Conservation (phyloP, 1,140 invertebrate genomes). For the Eriocheir sinensis region DNA sequence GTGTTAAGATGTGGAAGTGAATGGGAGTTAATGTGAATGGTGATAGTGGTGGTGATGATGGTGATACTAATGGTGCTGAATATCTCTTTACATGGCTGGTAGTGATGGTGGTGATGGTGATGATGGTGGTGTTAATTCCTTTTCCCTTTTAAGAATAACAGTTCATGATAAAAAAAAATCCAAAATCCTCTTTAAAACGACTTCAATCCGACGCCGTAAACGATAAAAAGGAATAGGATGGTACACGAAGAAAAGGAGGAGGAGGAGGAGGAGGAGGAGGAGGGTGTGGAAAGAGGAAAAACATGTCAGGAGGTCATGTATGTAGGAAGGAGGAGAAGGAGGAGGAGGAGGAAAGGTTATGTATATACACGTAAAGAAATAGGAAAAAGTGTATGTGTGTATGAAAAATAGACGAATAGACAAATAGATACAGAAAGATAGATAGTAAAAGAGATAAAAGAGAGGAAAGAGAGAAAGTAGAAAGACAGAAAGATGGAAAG, state of each 20-base stretch:
- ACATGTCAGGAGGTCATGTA: no score
- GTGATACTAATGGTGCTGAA: background rate
- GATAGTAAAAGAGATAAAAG: no score
- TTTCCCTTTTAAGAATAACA: no score
- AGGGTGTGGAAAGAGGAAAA: background rate
- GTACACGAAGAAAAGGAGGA: background rate
- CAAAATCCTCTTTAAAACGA: background rate
- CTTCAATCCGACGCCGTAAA: background rate
- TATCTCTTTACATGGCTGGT: background rate
- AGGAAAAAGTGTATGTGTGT: no score
- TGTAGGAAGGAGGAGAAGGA: background rate
- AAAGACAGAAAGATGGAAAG: no score
- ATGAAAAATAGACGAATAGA: no score
- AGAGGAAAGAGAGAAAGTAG: no score
- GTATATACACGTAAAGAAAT: no score
- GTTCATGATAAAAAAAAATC: no score
- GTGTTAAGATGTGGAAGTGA: background rate
- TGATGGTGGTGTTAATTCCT: no score
- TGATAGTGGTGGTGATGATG: background rate
- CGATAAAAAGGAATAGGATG: background rate
- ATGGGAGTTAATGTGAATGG: background rate
- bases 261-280: background rate
- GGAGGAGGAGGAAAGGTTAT: no score
- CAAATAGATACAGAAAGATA: no score
- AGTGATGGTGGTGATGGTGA: background rate